Conservation (phyloP, 2,888 invertebrate genomes). For the Cabera pusaria region DNA sequence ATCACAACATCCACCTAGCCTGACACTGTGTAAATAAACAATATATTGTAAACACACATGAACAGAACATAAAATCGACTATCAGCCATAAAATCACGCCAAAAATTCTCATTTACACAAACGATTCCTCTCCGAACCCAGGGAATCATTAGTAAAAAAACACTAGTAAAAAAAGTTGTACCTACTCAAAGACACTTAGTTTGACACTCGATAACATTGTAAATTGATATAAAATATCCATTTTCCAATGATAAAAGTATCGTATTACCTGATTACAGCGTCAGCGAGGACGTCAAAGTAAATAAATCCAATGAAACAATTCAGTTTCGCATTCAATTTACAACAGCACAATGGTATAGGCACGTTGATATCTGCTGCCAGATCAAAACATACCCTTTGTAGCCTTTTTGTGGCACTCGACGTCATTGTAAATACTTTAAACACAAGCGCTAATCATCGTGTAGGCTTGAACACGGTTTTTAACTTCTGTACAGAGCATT, state of each 20-base stretch:
- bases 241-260: slow-evolving; percentile 34
- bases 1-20: slow-evolving; percentile 41
- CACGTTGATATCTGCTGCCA: slow-evolving; percentile 66
- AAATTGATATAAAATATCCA: slow-evolving; percentile 20
- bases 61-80: slow-evolving; percentile 64
- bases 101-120: slow-evolving; percentile 7
- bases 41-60: slow-evolving; percentile 73
- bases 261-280: slow-evolving; percentile 52
- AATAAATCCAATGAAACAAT: slow-evolving; percentile 66
- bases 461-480: slow-evolving; percentile 42
- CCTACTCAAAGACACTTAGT: no score
- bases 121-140: no score
- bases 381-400: slow-evolving; percentile 80
- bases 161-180: slow-evolving; percentile 40
- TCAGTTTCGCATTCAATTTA: slow-evolving; percentile 59
- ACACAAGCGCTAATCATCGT: slow-evolving; percentile 46
- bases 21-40: slow-evolving; percentile 77
- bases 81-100: slow-evolving; percentile 57
- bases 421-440: slow-evolving; percentile 35
- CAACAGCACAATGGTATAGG: slow-evolving; percentile 70
- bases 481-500: slow-evolving; percentile 42
- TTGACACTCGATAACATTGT: slow-evolving; percentile 30
- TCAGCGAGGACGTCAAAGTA: slow-evolving; percentile 55
- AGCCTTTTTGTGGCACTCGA: slow-evolving; percentile 36
- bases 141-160: no score